Evolutionary conservation across 2,888 invertebrate genomes (phyloP).

Genomic region (Leptinotarsa haldemani): DNA sequence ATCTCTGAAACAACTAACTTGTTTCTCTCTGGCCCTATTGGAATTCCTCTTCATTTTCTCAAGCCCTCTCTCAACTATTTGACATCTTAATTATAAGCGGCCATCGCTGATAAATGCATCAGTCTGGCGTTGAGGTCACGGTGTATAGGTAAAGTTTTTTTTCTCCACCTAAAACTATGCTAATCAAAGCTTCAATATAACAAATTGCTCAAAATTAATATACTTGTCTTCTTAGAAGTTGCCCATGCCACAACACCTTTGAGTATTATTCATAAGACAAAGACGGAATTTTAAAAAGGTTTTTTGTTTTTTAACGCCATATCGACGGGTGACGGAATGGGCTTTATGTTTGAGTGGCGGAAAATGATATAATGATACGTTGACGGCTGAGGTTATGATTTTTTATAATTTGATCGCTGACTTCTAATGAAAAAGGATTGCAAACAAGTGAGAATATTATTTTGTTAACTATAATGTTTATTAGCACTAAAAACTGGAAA

Average conservation of each 20-base stretch:
- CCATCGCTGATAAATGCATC: conserved; percentile 53
- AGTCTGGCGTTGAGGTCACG: conserved; percentile 44
- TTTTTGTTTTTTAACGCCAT: not conserved
- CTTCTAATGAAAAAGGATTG: too few relatives aligned
- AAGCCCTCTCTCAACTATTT: conserved; percentile 20
- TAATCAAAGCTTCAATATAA: conserved; percentile 54
- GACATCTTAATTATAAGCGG: conserved; percentile 57
- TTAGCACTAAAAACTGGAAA: too few relatives aligned
- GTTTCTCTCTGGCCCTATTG: not conserved
- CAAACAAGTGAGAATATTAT: too few relatives aligned
- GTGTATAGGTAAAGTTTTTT: conserved; percentile 47
- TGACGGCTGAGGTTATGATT: too few relatives aligned
- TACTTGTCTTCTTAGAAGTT: conserved; percentile 42
- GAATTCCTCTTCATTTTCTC: not conserved
- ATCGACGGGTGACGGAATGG: too few relatives aligned
- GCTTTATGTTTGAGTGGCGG: too few relatives aligned
- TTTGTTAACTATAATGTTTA: too few relatives aligned
- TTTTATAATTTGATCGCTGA: too few relatives aligned
- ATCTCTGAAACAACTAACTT: too few relatives aligned
- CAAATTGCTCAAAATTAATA: conserved; percentile 55
- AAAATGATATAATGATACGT: too few relatives aligned
- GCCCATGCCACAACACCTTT: conserved; percentile 42
- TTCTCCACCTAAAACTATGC: conserved; percentile 53
- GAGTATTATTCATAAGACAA: conserved; percentile 13
- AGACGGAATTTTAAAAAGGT: conserved; percentile 20